A percentile compares a stretch with the other conserved stretches of the same genome.
These are phyloP conservation scores for Yponomeuta malinellus DNA, from an alignment of 2,888 invertebrate species.

Conservation along the genomic window DNA sequence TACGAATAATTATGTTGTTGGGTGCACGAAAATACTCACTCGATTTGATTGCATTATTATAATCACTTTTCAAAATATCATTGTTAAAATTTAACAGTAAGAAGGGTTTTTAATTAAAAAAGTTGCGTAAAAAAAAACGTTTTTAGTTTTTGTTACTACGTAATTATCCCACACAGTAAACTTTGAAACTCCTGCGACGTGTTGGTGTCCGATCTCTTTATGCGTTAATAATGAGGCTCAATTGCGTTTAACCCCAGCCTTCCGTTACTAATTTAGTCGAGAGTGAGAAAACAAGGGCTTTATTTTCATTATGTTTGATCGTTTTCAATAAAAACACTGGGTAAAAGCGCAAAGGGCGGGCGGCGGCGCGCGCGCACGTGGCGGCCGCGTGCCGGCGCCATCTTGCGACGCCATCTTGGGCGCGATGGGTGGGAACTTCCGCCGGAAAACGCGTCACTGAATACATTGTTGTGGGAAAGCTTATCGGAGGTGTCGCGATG, in stretches of 20 bases:
- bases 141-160: background rate
- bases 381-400: constrained; percentile 43
- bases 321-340: constrained; percentile 64
- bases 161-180: background rate
- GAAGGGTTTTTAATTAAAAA: constrained; percentile 36
- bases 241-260: constrained; percentile 64
- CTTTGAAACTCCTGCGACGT: background rate
- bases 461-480: constrained; percentile 54
- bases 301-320: constrained; percentile 65
- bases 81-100: constrained; percentile 34
- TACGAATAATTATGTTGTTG: background rate
- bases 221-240: constrained; percentile 66
- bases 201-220: constrained; percentile 19
- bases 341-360: constrained; percentile 46
- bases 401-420: constrained; percentile 52
- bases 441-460: constrained; percentile 45
- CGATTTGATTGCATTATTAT: constrained; percentile 25
- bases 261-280: constrained; percentile 64
- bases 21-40: constrained; percentile 33
- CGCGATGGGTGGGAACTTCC: constrained; percentile 68
- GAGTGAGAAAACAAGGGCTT: constrained; percentile 54
- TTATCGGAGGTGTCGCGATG: constrained; percentile 34
- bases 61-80: constrained; percentile 23
- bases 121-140: background rate
- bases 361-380: constrained; percentile 43